Base-by-base conservation (phyloP, 2,888 invertebrate species). In the Helobdella robusta region DNA sequence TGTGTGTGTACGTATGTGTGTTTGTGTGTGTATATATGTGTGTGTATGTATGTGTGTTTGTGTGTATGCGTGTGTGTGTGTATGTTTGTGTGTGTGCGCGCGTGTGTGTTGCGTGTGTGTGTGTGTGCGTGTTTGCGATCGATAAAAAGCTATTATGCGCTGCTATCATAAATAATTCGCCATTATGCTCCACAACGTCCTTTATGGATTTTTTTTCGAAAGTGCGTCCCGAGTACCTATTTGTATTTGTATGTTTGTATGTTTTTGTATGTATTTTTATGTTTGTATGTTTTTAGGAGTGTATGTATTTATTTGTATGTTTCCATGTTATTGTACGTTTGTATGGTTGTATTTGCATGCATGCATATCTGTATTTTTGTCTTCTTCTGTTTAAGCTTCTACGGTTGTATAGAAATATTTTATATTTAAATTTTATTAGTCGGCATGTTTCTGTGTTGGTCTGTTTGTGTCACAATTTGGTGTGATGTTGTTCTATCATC, bases 81-180 rank as follows among this genome's bases (percentile, higher is more conserved):
- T n/a, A 56, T 28, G 56, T 30, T 15, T 30, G 5, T 28, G 56
- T n/a, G 56, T n/a, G 28, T 56, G 56, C 56, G 11, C 32, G n/a
- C n/a, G n/a, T n/a, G n/a, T n/a, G n/a, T n/a, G n/a, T n/a, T n/a
- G n/a, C n/a, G n/a, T n/a, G n/a, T n/a, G n/a, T n/a, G 56, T n/a
- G 28, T 56, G 56, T 32, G 11, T 11, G 56, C 20, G 32, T 28
- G 56, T 30, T 15, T 30, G 5, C 30, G 56, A 56, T 56, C 56
- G 28, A 56, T 56, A 30, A 32, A n/a, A 28, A 56, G 32, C 56
- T 56, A 56, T 56, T 56, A 56, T 56, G 56, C 28, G 25, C 15
- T 56, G 28, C 30, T 28, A 56, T 56, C 56, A 56, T 56, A 56
- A 56, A 56, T 56, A 56, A 56, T 56, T 56, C 28, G 11, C 28